Base-by-base conservation (phyloP, 2,888 invertebrate species). In the Agrochola litura region DNA sequence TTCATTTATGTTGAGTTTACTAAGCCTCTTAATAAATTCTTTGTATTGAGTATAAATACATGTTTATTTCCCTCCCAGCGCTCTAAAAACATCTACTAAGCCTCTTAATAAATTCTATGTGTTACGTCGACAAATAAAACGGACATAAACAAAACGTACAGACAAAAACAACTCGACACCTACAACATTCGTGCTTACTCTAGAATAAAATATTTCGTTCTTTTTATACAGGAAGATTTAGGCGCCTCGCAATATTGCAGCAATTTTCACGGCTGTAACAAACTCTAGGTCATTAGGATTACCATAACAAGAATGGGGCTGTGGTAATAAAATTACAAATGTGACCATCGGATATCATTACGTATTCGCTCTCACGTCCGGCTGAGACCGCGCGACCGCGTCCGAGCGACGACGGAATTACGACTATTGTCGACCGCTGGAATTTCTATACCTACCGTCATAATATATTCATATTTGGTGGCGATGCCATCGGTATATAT, bases 311-410 rank as follows among this genome's bases (percentile, higher is more conserved):
- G 92, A 92, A 93, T 91, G 88, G 92, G 88, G 86, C 89, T 89
- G 88, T 74, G 91, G 93, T 92, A 93, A 94, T 94, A 94, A 93
- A 94, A 94, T 94, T 93, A 93, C 93, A 92, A 93, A 94, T 93
- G 93, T 93, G 94, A 90, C 88, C 92, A 92, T 93, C 91, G 92
- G 92, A 92, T 89, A 92, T 93, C 93, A 94, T 94, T 94, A 92
- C 88, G 93, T 94, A 94, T 94, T 94, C 94, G 89, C 85, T 89
- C 90, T 88, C 92, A 93, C 94, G 93, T 94, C 92, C 94, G 93
- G 89, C 80, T 65, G 82, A 79, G 88, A 76, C 82, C 88, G 81
- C 87, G 82, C 80, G 87, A 77, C 80, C 88, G 82, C 87, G 86
- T 86, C 87, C 79, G 76, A 88, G 89, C 84, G 85, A 85, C 88